Percentiles rank a stretch among this genome's conserved stretches.
Evolutionary conservation across 64 coral and sea anemone species (phyloP).

Genomic region (Stylophora pistillata): DNA sequence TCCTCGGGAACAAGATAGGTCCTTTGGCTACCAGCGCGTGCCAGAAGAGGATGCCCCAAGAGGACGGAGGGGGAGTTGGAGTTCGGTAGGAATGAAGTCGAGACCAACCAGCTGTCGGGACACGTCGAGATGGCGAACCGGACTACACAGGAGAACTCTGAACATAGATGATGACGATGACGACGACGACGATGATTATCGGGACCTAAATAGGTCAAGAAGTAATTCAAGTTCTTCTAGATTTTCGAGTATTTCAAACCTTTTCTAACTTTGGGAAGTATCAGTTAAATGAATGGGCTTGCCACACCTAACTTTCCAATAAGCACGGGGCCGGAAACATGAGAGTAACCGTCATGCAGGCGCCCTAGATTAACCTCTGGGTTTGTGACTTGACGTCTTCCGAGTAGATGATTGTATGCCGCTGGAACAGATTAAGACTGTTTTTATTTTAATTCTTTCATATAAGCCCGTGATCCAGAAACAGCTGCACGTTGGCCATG

Average conservation of each 20-base stretch:
- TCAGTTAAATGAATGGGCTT: not conserved
- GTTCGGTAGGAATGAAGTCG: not conserved
- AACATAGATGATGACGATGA: constrained; percentile 5
- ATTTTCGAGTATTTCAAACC: constrained; percentile 12
- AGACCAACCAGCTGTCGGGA: not conserved
- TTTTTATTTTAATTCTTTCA: no score
- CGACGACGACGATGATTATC: not conserved
- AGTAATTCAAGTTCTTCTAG: not conserved
- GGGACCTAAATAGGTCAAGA: not conserved
- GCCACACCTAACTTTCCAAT: not conserved
- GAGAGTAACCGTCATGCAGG: no score
- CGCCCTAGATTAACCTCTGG: no score
- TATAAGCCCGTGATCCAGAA: no score
- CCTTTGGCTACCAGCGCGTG: not conserved
- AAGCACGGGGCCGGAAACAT: not conserved
- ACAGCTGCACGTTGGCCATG: no score
- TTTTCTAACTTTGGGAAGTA: not conserved
- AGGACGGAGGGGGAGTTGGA: not conserved
- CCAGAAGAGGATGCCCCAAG: not conserved
- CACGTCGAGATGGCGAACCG: not conserved
- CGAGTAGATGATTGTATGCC: no score
- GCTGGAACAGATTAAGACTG: no score
- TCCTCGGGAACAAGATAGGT: not conserved
- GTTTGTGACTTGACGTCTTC: no score
- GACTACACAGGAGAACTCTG: constrained; percentile 12